Evolutionary conservation across 2,888 invertebrate genomes (phyloP).

Genomic region (Cephus rjabovi): DNA sequence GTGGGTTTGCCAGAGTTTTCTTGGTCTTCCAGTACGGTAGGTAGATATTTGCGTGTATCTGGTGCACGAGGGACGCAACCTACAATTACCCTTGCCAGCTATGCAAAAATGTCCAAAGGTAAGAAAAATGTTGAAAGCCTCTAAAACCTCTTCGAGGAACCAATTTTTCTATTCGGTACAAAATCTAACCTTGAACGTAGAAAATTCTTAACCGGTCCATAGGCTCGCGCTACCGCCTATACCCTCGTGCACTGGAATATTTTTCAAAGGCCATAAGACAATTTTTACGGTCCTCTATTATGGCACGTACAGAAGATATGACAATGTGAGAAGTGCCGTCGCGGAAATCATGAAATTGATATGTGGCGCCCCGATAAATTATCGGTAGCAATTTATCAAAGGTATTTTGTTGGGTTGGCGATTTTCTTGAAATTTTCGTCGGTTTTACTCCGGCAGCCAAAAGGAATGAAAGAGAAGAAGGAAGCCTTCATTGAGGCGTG

Average conservation of each 20-base stretch:
- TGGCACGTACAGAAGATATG: neutral
- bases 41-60: neutral
- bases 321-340: slow-evolving; percentile 2
- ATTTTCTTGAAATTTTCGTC: slow-evolving; percentile 62
- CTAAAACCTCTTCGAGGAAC: neutral
- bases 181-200: neutral
- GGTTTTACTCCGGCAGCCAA: slow-evolving; percentile 24
- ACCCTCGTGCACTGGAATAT: neutral
- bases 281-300: neutral
- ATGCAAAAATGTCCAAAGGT: neutral
- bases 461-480: slow-evolving; percentile 31
- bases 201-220: neutral
- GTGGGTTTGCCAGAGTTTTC: slow-evolving; percentile 24
- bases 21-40: slow-evolving; percentile 7
- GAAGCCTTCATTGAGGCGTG: slow-evolving; percentile 42
- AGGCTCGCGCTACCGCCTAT: neutral
- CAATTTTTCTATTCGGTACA: neutral
- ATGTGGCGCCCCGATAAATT: slow-evolving; percentile 43
- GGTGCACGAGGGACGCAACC: neutral
- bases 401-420: slow-evolving; percentile 44
- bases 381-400: slow-evolving; percentile 56
- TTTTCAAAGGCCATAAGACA: neutral
- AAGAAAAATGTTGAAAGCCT: neutral
- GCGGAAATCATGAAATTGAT: slow-evolving; percentile 52
- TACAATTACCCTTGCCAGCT: neutral